A percentile compares a stretch with the other conserved stretches of the same genome.
Evolutionary conservation across 1,140 invertebrate genomes (phyloP).

Genomic region (Neodiprion lecontei): DNA sequence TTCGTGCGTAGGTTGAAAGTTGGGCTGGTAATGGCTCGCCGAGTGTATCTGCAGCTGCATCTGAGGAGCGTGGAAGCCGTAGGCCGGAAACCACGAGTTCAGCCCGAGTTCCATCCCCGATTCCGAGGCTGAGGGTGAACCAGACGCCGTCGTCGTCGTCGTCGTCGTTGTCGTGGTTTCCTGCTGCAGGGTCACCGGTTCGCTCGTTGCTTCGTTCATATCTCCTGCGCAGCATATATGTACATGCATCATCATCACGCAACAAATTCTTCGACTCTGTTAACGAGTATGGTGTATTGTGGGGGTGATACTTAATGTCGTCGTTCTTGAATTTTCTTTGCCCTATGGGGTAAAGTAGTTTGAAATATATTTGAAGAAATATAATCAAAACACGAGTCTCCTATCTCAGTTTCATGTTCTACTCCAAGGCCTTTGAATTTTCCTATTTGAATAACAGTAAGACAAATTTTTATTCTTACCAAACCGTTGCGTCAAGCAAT

Average conservation of each 20-base stretch:
- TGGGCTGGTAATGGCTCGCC: conserved; percentile 11
- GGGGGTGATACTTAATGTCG: conserved; percentile 26
- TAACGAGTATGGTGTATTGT: conserved; percentile 19
- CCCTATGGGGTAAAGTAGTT: no score
- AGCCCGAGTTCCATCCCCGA: conserved; percentile 54
- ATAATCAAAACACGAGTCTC: no score
- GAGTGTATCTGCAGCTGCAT: conserved; percentile 52
- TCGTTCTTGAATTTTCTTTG: conserved; percentile 14
- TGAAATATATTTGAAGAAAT: no score
- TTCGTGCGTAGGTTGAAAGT: conserved; percentile 53
- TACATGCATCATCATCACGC: no score
- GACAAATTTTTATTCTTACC: no score
- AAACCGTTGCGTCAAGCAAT: no score
- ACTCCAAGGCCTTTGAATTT: no score
- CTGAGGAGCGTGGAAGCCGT: conserved; percentile 60
- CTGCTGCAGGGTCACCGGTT: neutral
- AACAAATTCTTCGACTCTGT: conserved; percentile 15
- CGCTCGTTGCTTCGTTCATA: conserved; percentile 34
- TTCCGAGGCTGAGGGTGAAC: conserved; percentile 25
- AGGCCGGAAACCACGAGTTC: conserved; percentile 60
- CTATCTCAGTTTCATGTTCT: no score
- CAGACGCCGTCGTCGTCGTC: conserved; percentile 24
- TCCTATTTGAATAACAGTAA: no score
- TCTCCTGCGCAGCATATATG: conserved; percentile 21
- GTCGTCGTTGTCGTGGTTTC: conserved; percentile 29